Evolutionary conservation across 2,797 vertebrate genomes (phyloP), one percentile per base, ranked within the genome.

Genomic region (Microctenopoma stevenorrisi): DNA sequence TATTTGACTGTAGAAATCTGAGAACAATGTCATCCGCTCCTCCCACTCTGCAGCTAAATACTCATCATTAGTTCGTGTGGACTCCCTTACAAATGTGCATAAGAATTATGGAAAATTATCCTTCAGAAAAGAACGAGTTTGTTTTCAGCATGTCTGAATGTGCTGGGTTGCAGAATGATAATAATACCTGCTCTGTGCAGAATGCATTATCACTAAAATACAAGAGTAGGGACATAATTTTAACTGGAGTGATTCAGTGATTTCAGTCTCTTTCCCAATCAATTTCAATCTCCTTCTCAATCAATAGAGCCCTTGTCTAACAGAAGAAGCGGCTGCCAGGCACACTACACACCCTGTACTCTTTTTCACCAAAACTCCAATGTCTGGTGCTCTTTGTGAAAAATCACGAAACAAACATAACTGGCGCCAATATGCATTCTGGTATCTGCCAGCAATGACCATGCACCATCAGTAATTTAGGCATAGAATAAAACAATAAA

Each of bases 241-340:
- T 61, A 68, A 71, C 53, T 70, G 55, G 63, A 84, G 67, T 72
- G 68, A 84, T 69, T 79, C 79, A 76, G 67, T 67, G 65, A 87
- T 84, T 83, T 87, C 72, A 57, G 55, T 49, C 67, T 61, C 49
- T 28, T 15, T 72, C 67, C 62, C 79, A 84, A 78, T 88, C 84
- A 86, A 87, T 86, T 86, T 63, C 81, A 86, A 87, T 86, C 81
- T 81, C 51, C 58, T 47, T 72, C 60, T 78, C 72, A 81, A 80
- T 88, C 88, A 85, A 83, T 85, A 74, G 35, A 68, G 65, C 40
- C 68, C 67, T 78, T 56, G 64, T 81, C 64, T 65, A 69, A 71
- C 62, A 69, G 52, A 48, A 68, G 53, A 59, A 53, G 62, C 56
- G 43, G 46, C 38, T 74, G 56, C 42, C 47, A 37, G 25, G 68